Evolutionary conservation across 2,797 vertebrate genomes (phyloP).

Genomic region (Malacoctenus gilli): DNA sequence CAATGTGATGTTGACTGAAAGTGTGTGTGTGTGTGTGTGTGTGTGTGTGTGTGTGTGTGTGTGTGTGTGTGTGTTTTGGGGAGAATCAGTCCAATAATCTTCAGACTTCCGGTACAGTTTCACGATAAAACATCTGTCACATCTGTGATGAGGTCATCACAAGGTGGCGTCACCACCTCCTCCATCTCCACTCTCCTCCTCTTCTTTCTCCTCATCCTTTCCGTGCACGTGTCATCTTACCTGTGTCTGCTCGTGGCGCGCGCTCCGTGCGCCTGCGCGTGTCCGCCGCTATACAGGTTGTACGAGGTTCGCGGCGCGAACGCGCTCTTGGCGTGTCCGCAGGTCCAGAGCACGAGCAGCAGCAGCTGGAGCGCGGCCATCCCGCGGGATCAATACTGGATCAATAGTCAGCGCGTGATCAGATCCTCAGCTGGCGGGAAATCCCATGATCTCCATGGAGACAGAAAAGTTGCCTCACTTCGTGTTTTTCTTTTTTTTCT

Average conservation of each 20-base stretch:
- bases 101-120: no score
- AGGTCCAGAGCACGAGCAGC: slow-evolving; percentile 59
- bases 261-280: slow-evolving; percentile 55
- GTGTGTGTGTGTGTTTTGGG: no score
- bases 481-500: no score
- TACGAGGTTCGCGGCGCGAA: slow-evolving; percentile 60
- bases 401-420: no score
- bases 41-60: no score
- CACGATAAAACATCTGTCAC: no score
- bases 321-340: slow-evolving; percentile 56
- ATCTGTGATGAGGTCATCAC: slow-evolving; percentile 10
- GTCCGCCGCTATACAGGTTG: slow-evolving; percentile 60
- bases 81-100: no score
- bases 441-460: slow-evolving; percentile 41
- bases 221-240: slow-evolving; percentile 60
- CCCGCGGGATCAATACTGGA: slow-evolving; percentile 37
- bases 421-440: slow-evolving; percentile 18
- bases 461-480: not conserved
- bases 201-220: slow-evolving; percentile 11
- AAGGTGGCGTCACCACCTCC: slow-evolving; percentile 16
- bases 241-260: slow-evolving; percentile 71
- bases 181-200: slow-evolving; percentile 1
- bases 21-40: no score
- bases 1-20: no score
- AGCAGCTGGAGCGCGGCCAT: slow-evolving; percentile 58